phyloP scores from a whole-genome alignment of 1,140 invertebrate genomes.

The Apis cerana region DNA sequence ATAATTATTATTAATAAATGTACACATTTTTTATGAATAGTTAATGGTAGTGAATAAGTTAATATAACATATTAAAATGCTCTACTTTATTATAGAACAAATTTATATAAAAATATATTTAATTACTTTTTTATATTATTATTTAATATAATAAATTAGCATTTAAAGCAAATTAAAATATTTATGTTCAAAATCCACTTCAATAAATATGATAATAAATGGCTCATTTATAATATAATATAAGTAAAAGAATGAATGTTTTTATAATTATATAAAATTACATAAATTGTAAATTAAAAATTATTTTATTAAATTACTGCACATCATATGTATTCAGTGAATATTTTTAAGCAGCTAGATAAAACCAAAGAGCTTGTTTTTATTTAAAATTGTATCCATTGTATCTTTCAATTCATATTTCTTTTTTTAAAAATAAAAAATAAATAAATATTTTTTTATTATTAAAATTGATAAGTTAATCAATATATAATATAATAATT shows the following conservation, averaged over 20 bases:
- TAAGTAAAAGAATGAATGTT: constrained; percentile 9
- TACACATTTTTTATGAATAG: not conserved
- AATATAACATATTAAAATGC: constrained; percentile 30
- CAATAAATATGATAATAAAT: constrained; percentile 6
- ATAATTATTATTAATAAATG: not conserved
- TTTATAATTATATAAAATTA: not conserved
- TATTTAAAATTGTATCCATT: not conserved
- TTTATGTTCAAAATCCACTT: constrained; percentile 16
- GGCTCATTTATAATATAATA: not conserved
- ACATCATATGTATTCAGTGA: not conserved
- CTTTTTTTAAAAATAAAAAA: not conserved
- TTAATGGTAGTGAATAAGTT: constrained; percentile 56
- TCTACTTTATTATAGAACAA: not conserved
- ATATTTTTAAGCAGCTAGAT: constrained; percentile 15
- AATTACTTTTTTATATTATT: not conserved
- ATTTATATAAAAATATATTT: not conserved
- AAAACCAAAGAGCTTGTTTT: constrained; percentile 17
- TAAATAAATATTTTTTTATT: not conserved
- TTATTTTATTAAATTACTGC: constrained; percentile 15
- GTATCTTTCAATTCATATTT: not conserved
- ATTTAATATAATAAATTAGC: not conserved
- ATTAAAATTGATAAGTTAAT: not conserved
- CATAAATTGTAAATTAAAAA: not conserved
- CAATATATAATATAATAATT: no score
- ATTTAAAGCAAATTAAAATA: not conserved